Evolutionary conservation across 30 jellyfish, hydroid and myxozoan genomes (phyloP), one percentile per base, ranked within the genome.

Genomic region (Phacellophora camtschatica): DNA sequence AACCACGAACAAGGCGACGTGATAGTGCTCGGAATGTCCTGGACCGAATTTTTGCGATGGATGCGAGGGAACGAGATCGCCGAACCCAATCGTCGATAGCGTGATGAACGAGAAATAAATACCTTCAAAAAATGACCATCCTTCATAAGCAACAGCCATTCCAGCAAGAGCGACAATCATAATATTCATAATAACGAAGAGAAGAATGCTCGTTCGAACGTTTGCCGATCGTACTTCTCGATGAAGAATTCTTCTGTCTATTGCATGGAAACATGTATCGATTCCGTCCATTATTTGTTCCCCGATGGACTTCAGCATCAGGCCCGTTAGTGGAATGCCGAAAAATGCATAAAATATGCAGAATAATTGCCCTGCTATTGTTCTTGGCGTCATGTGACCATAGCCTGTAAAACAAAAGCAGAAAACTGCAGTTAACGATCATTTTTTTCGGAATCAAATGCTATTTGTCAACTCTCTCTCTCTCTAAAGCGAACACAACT

Each of bases 61-160:
- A 76, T 81, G 95, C 61, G 98, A 64, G 2, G 98, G 98, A 3
- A 90, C 98, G 74, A 74, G 74, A 54, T 90, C 98, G 39, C 98
- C 98, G 75, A 90, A 90, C 36, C 98, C 98, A 42, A 90, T 90
- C 42, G 98, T 90, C 50, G 93, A 69, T 0, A 90, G 88, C 36
- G 98, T 90, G 39, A 90, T 86, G 79, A 90, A 90, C 3, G 96
- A 91, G 72, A 90, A 90, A 59, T 90, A 90, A 19, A 77, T 31
- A 27, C 98, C 98, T 80, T 90, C 96, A 68, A 90, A 84, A 61
- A 83, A 90, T 29, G 96, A 58, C 98, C 98, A 90, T 31, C 95
- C 98, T 73, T 90, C 98, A 66, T 90, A 90, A 45, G 74, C 49
- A 45, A 79, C 94, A 43, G 98, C 94, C 49, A 83, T 39, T 23